Evolutionary conservation across 2,113 vertebrate genomes (phyloP).

Genomic region (Dicerorhinus sumatrensis): DNA sequence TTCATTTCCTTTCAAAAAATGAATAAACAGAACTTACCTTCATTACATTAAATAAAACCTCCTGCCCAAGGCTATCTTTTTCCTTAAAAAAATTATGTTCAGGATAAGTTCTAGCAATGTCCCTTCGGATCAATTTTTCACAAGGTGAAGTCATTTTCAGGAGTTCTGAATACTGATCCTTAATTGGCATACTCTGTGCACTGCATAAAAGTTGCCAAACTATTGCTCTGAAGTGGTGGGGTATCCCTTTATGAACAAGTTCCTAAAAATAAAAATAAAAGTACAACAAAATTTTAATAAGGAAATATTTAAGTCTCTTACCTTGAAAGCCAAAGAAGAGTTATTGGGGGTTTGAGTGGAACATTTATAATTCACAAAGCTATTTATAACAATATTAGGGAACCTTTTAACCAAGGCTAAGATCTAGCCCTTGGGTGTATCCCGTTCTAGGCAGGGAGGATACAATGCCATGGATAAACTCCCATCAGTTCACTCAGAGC

Average conservation of each 20-base stretch:
- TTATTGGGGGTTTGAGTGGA: not conserved
- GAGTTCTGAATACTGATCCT: slow-evolving; percentile 99
- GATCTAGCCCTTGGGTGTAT: not conserved
- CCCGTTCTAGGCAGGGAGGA: not conserved
- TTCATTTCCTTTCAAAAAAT: slow-evolving; percentile 46
- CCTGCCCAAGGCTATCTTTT: slow-evolving; percentile 98
- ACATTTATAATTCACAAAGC: slow-evolving; percentile 13
- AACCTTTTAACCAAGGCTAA: not conserved
- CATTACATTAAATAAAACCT: slow-evolving; percentile 99
- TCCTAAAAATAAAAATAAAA: slow-evolving; percentile 89
- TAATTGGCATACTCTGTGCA: slow-evolving; percentile 97
- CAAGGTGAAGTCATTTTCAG: slow-evolving; percentile 99
- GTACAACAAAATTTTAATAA: not conserved
- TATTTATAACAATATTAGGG: slow-evolving; percentile 1
- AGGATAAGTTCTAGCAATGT: slow-evolving; percentile 98
- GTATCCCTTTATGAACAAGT: slow-evolving; percentile 97
- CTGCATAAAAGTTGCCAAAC: slow-evolving; percentile 98
- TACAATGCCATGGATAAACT: slow-evolving; percentile 18
- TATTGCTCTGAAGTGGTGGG: slow-evolving; percentile 98
- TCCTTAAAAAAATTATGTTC: slow-evolving; percentile 99
- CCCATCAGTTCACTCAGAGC: not conserved
- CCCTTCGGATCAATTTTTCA: slow-evolving; percentile 97
- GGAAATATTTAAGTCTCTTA: slow-evolving; percentile 19
- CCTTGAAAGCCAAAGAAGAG: not conserved
- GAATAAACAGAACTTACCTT: slow-evolving; percentile 90